Base-by-base conservation (phyloP, 2,888 invertebrate genomes). In the Diarsia rubi region DNA sequence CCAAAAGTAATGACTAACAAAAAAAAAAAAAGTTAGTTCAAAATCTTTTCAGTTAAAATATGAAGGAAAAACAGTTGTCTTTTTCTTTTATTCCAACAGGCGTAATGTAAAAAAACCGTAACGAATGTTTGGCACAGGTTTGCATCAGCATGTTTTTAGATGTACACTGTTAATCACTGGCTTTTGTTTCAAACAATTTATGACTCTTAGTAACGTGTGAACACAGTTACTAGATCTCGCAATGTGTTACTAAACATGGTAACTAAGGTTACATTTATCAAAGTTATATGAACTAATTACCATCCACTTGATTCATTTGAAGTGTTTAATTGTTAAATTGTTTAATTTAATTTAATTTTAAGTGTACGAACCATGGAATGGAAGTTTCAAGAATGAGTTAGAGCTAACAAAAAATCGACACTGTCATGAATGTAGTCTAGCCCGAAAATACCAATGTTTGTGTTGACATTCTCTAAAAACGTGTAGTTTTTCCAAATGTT, bases 371-470 rank as follows among this genome's bases (percentile, higher is more conserved):
- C 59, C 66, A 74, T 44, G 49, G 57, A 63, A 65, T 68, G 37
- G 37, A 65, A 52, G 24, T 75, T 49, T 64, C 19, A 44, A 67
- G 49, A 59, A 37, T 45, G 62, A n/a, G 52, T 74, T 63, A 84
- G 65, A 82, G 67, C 60, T 49, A 88, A 89, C 83, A 81, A 79
- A 88, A 88, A 82, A 89, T 88, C 87, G 83, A 83, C 85, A 88
- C 82, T 84, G 86, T 82, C 81, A 88, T 87, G 88, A 89, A 91
- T 47, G 45, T 54, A 76, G 44, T 88, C 85, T 91, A 86, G 89
- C 87, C 85, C 87, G 90, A 92, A 90, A 88, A 90, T 84, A 88
- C 88, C 87, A 88, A 90, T 86, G 86, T 88, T 86, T 85, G 78
- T 82, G 87, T 87, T 89, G 84, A 85, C 82, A 88, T 85, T 80